Base-by-base conservation (phyloP, 2,888 invertebrate species). In the Epiblema foenella region DNA sequence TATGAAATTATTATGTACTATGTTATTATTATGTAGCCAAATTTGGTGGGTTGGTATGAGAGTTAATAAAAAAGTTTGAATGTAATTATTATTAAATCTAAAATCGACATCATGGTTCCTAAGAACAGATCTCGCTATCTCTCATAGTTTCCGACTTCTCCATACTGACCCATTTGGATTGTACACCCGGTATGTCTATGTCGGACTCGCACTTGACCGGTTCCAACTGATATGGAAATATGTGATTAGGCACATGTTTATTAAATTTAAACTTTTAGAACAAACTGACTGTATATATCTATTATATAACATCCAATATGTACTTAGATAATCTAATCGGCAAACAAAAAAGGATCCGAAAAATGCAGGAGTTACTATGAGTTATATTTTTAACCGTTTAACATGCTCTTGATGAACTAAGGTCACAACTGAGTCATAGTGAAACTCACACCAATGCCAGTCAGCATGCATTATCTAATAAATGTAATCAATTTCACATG, bases 401-500 rank as follows among this genome's bases (percentile, higher is more conserved):
- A 29, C 15, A 51, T 0, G 15, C n/a, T n/a, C 39, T 52, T 37
- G n/a, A 24, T n/a, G 37, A 54, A 20, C 18, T 9, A 24, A 49
- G 33, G 64, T 64, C 18, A 52, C 51, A 52, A 63, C 37, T 4
- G 18, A 52, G 4, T 33, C 29, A 54, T 39, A 64, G 20, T 59
- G 54, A 54, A 60, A 70, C 60, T 15, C 33, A 54, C 65, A 59
- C 54, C 54, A 52, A 51, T 59, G 59, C 24, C 64, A 69, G 52
- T 52, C 49, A 42, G 52, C 64, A 65, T 18, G 49, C 58, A 64
- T 56, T 65, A 69, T 59, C 52, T 65, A 60, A 60, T 65, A 60
- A 60, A 70, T 54, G 65, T 54, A 70, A 70, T 71, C 66, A 71
- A 67, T 51, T 70, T 66, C 60, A 29, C 70, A 71, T 62, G 62